Base-by-base conservation (phyloP, 2,113 vertebrate genomes). In the Axis porcinus region DNA sequence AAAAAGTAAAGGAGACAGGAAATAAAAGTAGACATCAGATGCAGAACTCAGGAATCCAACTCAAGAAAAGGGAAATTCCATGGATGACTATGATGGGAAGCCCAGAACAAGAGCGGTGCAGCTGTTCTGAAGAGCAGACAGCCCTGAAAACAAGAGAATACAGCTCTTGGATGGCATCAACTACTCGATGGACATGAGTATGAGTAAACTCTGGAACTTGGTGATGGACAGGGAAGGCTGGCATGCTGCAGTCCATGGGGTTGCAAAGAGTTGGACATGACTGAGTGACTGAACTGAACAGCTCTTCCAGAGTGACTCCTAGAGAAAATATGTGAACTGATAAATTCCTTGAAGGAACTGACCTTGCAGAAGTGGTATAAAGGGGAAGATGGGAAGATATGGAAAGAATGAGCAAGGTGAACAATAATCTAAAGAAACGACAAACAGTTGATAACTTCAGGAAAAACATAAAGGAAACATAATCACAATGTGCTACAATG, bases 61-160 rank as follows among this genome's bases (percentile, higher is more conserved):
- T 84, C 55, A 25, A 57, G 6, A n/a, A 27, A 79, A 40, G 17
- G 28, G 55, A 27, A 45, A 19, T 28, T 36, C 57, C 82, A 2
- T 0, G n/a, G 25, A 47, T 70, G 43, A 27, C 28, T 1, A 25
- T 0, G 17, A 21, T 2, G 33, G 36, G 30, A 25, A n/a, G 2
- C 15, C 54, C 54, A 21, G 15, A 14, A 13, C 13, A 3, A 81
- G 58, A 52, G 43, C 10, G 3, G 7, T 16, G 3, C 33, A 23
- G 40, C 12, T 23, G 23, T n/a, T 13, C 57, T 3, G 14, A 36
- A 15, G 33, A 62, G n/a, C 9, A 36, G 5, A 45, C 12, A 5
- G 3, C 36, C 45, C 70, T 47, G 25, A 36, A 76, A 4, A 36
- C 28, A 23, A 74, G n/a, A 33, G 33, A 30, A 14, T 2, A 13